These are phyloP conservation scores for Pocillopora grandis DNA, from an alignment of 92 coral and sea anemone species.

Conservation along the genomic window DNA sequence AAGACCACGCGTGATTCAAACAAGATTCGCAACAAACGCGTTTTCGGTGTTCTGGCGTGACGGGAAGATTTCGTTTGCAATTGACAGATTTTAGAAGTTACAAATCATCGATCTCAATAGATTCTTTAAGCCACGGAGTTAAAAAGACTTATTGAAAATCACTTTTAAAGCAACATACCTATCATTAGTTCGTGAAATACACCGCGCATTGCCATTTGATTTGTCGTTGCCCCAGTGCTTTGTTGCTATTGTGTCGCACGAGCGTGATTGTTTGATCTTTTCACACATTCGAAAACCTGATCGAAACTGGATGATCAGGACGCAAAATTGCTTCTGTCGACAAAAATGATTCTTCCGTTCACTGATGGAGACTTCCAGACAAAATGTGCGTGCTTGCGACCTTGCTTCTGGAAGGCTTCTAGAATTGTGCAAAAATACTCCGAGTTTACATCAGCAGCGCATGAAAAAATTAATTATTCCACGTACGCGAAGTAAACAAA, in stretches of 20 bases:
- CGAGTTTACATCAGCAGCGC: not conserved
- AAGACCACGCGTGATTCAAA: not conserved
- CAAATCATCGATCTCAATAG: not conserved
- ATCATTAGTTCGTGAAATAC: not conserved
- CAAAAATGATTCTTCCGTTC: not conserved
- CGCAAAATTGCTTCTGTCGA: not conserved
- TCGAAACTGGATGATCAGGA: slow-evolving; percentile 1
- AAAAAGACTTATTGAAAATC: not conserved
- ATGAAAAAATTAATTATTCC: slow-evolving; percentile 5
- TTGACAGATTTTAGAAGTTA: not conserved
- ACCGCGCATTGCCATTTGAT: not conserved
- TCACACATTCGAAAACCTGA: not conserved
- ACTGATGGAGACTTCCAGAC: not conserved
- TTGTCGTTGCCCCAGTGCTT: not conserved
- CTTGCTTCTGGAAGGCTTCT: not conserved
- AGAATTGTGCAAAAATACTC: not conserved
- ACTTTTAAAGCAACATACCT: not conserved
- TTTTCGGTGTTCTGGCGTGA: slow-evolving; percentile 4
- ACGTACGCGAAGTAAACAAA: slow-evolving; percentile 2
- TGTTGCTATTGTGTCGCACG: not conserved
- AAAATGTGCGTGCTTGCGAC: not conserved
- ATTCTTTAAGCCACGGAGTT: not conserved
- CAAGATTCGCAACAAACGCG: not conserved
- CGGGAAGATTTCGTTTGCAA: not conserved
- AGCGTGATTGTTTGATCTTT: not conserved